Evolutionary conservation across 2,113 vertebrate genomes (phyloP).

Genomic region (Cettia cetti): DNA sequence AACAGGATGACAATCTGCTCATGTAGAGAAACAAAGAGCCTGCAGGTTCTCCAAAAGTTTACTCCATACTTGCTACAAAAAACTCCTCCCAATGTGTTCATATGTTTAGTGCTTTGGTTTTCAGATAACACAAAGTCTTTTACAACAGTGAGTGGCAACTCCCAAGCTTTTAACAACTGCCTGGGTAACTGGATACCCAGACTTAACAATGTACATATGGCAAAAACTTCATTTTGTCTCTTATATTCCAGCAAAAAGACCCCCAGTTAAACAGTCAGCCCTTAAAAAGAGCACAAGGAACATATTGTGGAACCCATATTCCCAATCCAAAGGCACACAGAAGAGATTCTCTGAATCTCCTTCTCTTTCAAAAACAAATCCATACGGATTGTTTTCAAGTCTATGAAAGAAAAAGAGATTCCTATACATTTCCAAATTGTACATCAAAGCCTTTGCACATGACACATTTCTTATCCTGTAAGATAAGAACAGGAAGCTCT

Average conservation of each 20-base stretch:
- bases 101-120: neutral
- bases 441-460: neutral
- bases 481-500: neutral
- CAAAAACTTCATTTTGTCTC: neutral
- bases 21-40: neutral
- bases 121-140: neutral
- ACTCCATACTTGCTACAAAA: neutral
- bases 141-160: neutral
- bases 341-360: neutral
- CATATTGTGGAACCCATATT: fast-evolving
- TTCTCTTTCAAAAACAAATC: neutral
- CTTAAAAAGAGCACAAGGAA: neutral
- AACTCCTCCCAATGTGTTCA: neutral
- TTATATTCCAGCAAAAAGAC: neutral
- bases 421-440: neutral
- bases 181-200: neutral
- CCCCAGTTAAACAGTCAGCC: neutral
- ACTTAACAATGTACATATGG: neutral
- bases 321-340: neutral
- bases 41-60: neutral
- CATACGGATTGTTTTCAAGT: neutral
- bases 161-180: neutral
- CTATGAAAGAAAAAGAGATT: neutral
- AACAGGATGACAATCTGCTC: neutral
- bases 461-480: neutral